Evolutionary conservation across 2,797 vertebrate genomes (phyloP).

Genomic region (Cryptoprocta ferox): DNA sequence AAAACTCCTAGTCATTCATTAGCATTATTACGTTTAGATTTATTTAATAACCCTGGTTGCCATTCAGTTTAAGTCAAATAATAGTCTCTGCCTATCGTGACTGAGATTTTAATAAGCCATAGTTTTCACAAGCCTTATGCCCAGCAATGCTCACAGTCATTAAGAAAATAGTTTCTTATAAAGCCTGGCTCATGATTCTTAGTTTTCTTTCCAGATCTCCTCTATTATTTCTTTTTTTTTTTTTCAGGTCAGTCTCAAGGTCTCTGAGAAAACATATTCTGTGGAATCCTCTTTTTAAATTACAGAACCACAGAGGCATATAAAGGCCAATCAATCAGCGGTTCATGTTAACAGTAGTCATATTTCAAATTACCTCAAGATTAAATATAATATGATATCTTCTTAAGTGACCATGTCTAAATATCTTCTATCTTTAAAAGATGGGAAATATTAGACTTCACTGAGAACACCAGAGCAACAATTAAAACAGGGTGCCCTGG

Average conservation of each 20-base stretch:
- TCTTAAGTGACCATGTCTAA: neutral
- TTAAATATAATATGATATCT: neutral
- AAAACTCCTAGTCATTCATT: neutral
- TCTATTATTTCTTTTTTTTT: neutral
- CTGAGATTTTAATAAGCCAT: neutral
- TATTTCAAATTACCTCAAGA: conserved; percentile 36
- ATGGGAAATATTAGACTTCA: neutral
- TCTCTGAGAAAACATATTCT: neutral
- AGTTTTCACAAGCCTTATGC: neutral
- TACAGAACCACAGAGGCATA: neutral
- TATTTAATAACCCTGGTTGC: neutral
- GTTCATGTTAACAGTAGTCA: neutral
- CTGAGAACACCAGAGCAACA: neutral
- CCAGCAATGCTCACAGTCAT: neutral
- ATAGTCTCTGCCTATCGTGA: neutral
- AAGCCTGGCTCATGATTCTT: neutral
- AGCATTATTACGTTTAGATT: neutral
- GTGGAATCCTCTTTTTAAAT: neutral
- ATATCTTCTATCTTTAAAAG: neutral
- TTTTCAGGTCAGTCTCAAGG: neutral
- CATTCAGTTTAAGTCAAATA: neutral
- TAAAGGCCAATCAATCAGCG: neutral
- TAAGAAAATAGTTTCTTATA: conserved; percentile 6
- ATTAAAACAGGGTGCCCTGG: neutral
- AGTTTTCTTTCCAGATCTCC: neutral